Evolutionary conservation across 2,797 vertebrate genomes (phyloP), one percentile per base, ranked within the genome.

Genomic region (Harpagifer antarcticus): DNA sequence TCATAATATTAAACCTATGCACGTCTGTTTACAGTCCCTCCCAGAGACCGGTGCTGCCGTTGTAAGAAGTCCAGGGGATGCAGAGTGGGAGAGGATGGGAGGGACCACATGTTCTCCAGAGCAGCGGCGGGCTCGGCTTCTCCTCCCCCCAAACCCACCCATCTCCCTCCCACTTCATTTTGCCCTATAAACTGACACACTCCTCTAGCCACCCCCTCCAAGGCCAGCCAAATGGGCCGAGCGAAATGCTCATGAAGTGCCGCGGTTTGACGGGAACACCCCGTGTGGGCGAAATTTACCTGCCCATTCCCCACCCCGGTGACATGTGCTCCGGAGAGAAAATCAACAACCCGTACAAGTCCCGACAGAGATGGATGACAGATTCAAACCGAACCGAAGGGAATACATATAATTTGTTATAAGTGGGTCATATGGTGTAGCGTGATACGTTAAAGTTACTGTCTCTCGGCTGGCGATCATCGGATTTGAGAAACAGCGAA

Each of bases 211-310:
- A 93, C 92, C 94, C 92, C 94, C 94, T 94, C 93, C 69, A 48
- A 81, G 88, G 86, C 84, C 87, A 90, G 93, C 92, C 90, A 92
- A 94, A 94, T 94, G 94, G 94, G 94, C 92, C 87, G 94, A 92
- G 76, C 94, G 71, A 92, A 84, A 78, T 62, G 78, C 82, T 62
- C 88, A 58, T n/a, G 57, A 67, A 90, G 90, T 81, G 91, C 89
- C 71, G 86, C 90, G 90, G 90, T 88, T 87, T 88, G 89, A 90
- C 88, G 91, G 93, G 80, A 94, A 94, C 94, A 92, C 94, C 94
- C 94, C 88, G 91, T 92, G 91, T 94, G 92, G 93, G 92, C 91
- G 92, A 92, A 79, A 68, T 90, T 85, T 92, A 94, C 93, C 92
- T 93, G 93, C 93, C 92, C 91, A 91, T 88, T 92, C 90, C 88